Evolutionary conservation across 2,113 vertebrate genomes (phyloP).

Genomic region (Empidonax alnorum): DNA sequence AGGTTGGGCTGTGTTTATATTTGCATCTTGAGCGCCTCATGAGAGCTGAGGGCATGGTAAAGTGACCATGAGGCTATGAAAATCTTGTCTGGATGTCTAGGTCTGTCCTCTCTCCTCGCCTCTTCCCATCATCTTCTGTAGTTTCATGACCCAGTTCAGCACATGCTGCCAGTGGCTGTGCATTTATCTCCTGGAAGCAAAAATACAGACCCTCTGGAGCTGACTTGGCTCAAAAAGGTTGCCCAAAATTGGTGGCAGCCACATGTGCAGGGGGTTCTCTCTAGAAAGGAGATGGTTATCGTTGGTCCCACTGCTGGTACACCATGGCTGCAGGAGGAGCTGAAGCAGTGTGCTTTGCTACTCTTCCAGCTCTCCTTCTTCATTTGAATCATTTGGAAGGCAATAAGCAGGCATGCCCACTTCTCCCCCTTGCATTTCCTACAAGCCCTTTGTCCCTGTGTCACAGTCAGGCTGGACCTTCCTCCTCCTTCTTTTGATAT

Average conservation of each 20-base stretch:
- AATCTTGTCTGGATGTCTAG: neutral
- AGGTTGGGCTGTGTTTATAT: neutral
- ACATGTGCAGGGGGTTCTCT: neutral
- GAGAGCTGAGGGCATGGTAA: neutral
- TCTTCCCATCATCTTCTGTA: neutral
- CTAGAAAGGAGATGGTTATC: neutral
- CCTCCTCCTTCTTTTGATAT: neutral
- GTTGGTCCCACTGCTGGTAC: neutral
- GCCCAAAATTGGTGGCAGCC: neutral
- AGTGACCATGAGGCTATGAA: neutral
- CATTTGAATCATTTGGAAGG: neutral
- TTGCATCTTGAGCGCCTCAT: neutral
- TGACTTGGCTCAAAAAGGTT: neutral
- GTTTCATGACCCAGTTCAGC: neutral
- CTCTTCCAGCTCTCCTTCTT: neutral
- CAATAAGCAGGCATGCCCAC: fast-evolving
- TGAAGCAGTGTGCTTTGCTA: neutral
- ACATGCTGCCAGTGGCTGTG: fast-evolving
- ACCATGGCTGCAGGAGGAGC: neutral
- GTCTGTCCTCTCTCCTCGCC: neutral
- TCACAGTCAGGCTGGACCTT: neutral
- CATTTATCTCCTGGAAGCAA: neutral
- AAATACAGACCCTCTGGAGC: neutral
- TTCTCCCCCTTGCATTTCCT: neutral
- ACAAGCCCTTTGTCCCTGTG: fast-evolving